Base-by-base conservation (phyloP, 2,888 invertebrate species). In the Deroplatys truncata region DNA sequence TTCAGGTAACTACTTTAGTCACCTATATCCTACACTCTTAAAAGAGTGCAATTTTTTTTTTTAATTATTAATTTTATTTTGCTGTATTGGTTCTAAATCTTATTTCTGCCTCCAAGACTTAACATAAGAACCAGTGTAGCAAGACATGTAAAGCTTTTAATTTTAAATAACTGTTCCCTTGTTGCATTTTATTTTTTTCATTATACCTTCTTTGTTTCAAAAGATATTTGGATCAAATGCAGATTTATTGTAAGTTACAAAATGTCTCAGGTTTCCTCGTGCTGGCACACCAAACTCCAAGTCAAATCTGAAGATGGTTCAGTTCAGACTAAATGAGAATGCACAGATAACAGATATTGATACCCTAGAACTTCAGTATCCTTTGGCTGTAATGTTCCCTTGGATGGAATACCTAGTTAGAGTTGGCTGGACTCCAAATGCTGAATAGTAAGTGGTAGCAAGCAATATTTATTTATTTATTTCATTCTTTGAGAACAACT, bases 371-470 rank as follows among this genome's bases (percentile, higher is more conserved):
- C 94, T 98, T 91, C 95, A 96, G 86, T 96, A 96, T 92, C 96
- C 97, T 0, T 93, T 98, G n/a, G 95, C 96, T 86, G 96, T 96
- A 89, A 95, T 97, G 90, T 98, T 98, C 93, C 97, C 98, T 0
- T 98, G 98, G 97, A 96, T 97, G 94, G 99, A 99, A 93, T 99
- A 99, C 93, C 95, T 99, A 91, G 98, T 98, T 0, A 94, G 99
- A 91, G 98, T 97, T 25, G 99, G 99, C 0, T 99, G 99, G 99
- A 98, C 98, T 0, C 97, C 98, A 0, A 97, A 98, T 93, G 97
- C 98, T 49, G 96, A 97, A 92, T 97, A 96, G 98, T 98, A 94
- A 96, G 97, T 95, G 89, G n/a, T n/a, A n/a, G n/a, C n/a, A n/a
- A n/a, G n/a, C n/a, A n/a, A n/a, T n/a, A n/a, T n/a, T n/a, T n/a